Conservation (phyloP, 2,888 invertebrate genomes). For the Mylabris sibirica region DNA sequence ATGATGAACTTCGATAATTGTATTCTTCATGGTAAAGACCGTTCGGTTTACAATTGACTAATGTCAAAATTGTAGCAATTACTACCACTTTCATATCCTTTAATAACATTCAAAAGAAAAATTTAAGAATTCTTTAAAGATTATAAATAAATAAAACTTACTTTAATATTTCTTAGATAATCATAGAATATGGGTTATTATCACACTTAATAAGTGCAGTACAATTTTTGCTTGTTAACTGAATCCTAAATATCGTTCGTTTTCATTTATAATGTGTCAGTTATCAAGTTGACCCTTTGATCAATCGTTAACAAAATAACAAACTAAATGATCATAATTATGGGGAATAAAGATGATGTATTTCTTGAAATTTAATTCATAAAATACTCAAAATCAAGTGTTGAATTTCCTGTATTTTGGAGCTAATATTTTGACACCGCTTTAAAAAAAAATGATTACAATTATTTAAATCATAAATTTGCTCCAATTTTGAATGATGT, state of each 20-base stretch:
- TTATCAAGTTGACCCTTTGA: constrained; percentile 10
- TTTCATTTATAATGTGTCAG: constrained; percentile 1
- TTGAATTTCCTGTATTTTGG: too few species aligned
- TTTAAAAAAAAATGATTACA: too few species aligned
- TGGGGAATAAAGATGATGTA: not conserved
- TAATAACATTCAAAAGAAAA: not conserved
- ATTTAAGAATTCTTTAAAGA: not conserved
- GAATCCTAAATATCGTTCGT: not conserved
- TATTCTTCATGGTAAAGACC: constrained; percentile 58
- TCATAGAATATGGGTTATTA: not conserved
- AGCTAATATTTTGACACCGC: too few species aligned
- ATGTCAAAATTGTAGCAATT: constrained; percentile 37
- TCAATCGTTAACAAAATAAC: constrained; percentile 2
- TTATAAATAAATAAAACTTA: not conserved
- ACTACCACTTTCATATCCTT: constrained; percentile 41
- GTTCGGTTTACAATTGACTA: constrained; percentile 48
- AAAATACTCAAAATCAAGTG: too few species aligned
- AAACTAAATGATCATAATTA: not conserved
- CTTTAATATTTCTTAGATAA: not conserved
- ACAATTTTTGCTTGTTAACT: not conserved
- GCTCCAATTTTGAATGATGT: not conserved
- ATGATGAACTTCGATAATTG: constrained; percentile 57
- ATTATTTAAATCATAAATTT: too few species aligned
- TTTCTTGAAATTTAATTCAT: too few species aligned
- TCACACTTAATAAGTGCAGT: not conserved